A percentile compares a stretch with the other conserved stretches of the same genome.
phyloP scores from a whole-genome alignment of 2,797 vertebrate genomes.

The Lindbergichthys nudifrons region DNA sequence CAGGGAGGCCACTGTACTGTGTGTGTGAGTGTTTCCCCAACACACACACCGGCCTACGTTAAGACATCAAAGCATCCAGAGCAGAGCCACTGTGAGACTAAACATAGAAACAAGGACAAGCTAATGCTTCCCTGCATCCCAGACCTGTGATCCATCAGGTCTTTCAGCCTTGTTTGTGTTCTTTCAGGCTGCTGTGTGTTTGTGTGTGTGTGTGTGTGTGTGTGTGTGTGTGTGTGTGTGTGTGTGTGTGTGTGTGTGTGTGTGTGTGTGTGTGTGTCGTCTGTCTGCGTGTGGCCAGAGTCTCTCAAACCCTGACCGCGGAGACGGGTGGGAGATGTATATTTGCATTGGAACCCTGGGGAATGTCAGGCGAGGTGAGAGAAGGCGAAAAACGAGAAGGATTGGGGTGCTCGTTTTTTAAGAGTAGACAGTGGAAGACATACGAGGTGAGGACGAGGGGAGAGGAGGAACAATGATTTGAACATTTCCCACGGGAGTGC shows the following conservation, averaged over 20 bases:
- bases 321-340: conserved; percentile 62
- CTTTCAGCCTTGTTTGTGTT: conserved; percentile 64
- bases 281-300: conserved; percentile 69
- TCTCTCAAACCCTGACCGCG: conserved; percentile 46
- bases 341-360: conserved; percentile 66
- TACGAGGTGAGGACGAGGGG: conserved; percentile 36
- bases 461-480: conserved; percentile 38
- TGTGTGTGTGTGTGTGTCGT: conserved; percentile 41
- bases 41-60: conserved; percentile 35
- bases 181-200: conserved; percentile 39
- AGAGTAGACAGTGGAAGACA: conserved; percentile 37
- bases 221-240: conserved; percentile 12
- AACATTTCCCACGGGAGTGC: conserved; percentile 41
- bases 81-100: conserved; percentile 51
- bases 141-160: conserved; percentile 67
- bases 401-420: conserved; percentile 30
- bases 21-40: conserved; percentile 22
- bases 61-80: conserved; percentile 53
- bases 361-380: conserved; percentile 63
- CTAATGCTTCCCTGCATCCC: conserved; percentile 32
- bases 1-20: conserved; percentile 26
- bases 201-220: conserved; percentile 34
- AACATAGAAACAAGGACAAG: conserved; percentile 69
- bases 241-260: conserved; percentile 35
- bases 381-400: conserved; percentile 39